These are phyloP conservation scores for Mustelus asterias DNA, from an alignment of 2,113 vertebrate genomes.

Conservation along the genomic window DNA sequence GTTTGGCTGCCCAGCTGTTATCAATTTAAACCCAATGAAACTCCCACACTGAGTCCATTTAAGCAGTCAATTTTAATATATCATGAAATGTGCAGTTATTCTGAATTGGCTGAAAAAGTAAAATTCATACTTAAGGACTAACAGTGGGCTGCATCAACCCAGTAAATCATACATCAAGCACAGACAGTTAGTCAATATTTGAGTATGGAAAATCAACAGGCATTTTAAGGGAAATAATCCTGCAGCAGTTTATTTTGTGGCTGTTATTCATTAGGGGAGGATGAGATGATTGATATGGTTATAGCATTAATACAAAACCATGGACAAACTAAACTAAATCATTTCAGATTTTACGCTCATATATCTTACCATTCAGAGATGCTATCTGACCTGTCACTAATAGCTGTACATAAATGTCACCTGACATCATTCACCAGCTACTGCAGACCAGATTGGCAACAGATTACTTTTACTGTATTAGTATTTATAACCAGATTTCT, in stretches of 20 bases:
- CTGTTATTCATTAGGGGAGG: slow-evolving; percentile 65
- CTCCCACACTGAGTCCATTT: slow-evolving; percentile 76
- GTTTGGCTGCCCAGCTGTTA: slow-evolving; percentile 64
- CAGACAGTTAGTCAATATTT: slow-evolving; percentile 86
- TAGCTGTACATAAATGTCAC: slow-evolving; percentile 68
- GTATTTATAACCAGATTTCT: slow-evolving; percentile 36
- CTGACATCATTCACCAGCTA: slow-evolving; percentile 55
- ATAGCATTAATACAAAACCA: slow-evolving; percentile 73
- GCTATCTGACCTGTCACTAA: slow-evolving; percentile 62
- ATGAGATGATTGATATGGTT: slow-evolving; percentile 66
- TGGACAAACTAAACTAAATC: slow-evolving; percentile 63
- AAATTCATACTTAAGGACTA: slow-evolving; percentile 96
- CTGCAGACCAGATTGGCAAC: slow-evolving; percentile 60
- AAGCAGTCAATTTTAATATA: slow-evolving; percentile 87
- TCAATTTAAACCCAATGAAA: slow-evolving; percentile 84
- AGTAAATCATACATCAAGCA: slow-evolving; percentile 85
- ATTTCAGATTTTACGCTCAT: slow-evolving; percentile 65
- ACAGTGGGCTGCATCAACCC: slow-evolving; percentile 80
- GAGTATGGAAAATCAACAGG: slow-evolving; percentile 83
- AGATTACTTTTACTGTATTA: slow-evolving; percentile 43
- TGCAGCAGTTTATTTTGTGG: slow-evolving; percentile 63
- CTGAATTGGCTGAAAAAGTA: slow-evolving; percentile 79
- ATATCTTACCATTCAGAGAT: slow-evolving; percentile 44
- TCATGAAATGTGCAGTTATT: slow-evolving; percentile 82
- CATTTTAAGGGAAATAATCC: slow-evolving; percentile 60